These are phyloP conservation scores for Hoplias malabaricus DNA, from an alignment of 2,113 vertebrate genomes.

Conservation along the genomic window DNA sequence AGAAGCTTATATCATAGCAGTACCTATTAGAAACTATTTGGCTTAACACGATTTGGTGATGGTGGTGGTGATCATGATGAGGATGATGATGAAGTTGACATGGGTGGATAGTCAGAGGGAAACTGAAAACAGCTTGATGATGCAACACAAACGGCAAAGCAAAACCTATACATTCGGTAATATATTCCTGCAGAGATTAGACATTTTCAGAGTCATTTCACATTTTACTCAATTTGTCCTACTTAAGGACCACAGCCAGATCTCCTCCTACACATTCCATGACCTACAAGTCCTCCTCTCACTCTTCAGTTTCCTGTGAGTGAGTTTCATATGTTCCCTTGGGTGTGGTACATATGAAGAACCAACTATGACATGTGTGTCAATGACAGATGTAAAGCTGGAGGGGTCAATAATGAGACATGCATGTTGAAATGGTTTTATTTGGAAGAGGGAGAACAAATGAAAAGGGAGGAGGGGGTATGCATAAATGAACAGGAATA, in stretches of 20 bases:
- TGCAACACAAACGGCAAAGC: neutral
- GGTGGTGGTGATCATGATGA: neutral
- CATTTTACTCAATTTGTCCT: no score
- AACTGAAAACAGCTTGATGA: neutral
- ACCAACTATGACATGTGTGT: neutral
- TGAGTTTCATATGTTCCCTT: no score
- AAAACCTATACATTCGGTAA: neutral
- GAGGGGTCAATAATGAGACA: conserved; percentile 28
- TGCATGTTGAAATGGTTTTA: conserved; percentile 60
- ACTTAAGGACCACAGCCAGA: no score
- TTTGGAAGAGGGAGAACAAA: conserved; percentile 55
- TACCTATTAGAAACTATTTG: neutral
- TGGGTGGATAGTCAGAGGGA: neutral
- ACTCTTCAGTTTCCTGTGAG: no score
- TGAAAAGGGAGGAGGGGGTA: neutral
- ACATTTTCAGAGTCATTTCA: no score
- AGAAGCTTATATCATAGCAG: neutral
- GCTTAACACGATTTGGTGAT: neutral
- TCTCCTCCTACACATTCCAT: no score
- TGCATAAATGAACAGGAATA: neutral
- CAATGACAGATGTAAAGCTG: neutral
- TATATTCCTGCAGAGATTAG: neutral
- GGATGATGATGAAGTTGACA: neutral
- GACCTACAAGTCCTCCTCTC: no score
- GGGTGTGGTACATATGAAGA: no score